These are phyloP conservation scores for Momotus momota DNA, from an alignment of 2,797 vertebrate genomes.

Conservation along the genomic window DNA sequence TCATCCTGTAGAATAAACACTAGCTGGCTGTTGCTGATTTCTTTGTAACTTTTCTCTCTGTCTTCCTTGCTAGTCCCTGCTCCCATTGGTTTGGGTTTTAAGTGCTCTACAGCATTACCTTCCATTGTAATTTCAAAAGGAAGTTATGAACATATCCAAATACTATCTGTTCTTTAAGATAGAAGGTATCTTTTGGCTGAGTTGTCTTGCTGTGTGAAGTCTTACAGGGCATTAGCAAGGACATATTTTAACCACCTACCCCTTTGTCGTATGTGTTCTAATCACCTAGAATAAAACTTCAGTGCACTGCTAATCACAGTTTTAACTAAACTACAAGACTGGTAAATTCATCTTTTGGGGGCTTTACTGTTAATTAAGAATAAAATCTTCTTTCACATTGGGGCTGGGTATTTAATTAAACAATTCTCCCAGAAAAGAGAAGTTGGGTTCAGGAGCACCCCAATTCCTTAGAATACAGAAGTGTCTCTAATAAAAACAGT, in stretches of 20 bases:
- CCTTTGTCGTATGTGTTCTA: too few species aligned
- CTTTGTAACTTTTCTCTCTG: not conserved
- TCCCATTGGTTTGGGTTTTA: not conserved
- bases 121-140: not conserved
- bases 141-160: not conserved
- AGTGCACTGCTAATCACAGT: too few species aligned
- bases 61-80: not conserved
- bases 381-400: not conserved
- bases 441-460: not conserved
- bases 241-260: not conserved
- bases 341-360: not conserved
- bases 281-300: too few species aligned
- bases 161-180: not conserved
- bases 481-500: not conserved
- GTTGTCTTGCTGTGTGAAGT: not conserved
- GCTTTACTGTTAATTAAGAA: not conserved
- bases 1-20: accelerated
- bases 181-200: not conserved
- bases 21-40: not conserved
- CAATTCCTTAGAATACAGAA: not conserved
- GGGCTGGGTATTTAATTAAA: not conserved
- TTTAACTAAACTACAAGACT: not conserved
- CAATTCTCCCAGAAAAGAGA: not conserved
- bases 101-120: not conserved
- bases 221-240: not conserved